Conservation (phyloP, 2,113 vertebrate species). For the Heliornis fulica region DNA sequence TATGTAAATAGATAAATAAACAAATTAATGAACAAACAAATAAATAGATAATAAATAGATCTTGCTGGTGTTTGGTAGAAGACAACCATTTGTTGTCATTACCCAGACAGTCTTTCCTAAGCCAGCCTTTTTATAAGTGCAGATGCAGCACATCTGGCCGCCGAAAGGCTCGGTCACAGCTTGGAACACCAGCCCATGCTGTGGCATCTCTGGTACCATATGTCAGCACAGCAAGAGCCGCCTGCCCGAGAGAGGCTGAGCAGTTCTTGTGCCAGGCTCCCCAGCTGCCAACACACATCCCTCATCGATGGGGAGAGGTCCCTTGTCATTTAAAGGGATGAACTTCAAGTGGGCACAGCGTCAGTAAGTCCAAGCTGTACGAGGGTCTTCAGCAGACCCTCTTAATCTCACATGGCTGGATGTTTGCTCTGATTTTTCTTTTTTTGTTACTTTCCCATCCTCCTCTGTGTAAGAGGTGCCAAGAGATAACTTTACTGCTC, state of each 20-base stretch:
- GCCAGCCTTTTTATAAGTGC: neutral
- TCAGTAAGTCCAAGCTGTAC: neutral
- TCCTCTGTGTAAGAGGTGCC: neutral
- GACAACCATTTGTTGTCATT: neutral
- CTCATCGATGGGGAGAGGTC: neutral
- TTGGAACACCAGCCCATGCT: neutral
- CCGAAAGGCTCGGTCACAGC: neutral
- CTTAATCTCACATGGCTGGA: neutral
- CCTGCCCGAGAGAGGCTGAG: neutral
- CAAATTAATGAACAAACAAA: too few relatives aligned
- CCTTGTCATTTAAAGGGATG: neutral
- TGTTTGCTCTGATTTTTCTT: neutral
- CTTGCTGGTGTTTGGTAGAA: neutral
- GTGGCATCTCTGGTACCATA: fast-evolving
- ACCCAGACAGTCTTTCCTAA: neutral
- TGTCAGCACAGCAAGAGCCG: neutral
- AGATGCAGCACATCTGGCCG: neutral
- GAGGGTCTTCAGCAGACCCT: neutral
- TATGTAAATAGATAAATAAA: neutral
- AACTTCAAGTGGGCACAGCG: neutral
- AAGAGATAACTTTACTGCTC: neutral
- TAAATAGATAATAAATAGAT: too few relatives aligned
- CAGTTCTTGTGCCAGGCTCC: neutral
- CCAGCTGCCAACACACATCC: fast-evolving
- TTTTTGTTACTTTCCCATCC: neutral